Evolutionary conservation across 2,888 invertebrate genomes (phyloP), one percentile per base, ranked within the genome.

Genomic region (Campoletis raptor): DNA sequence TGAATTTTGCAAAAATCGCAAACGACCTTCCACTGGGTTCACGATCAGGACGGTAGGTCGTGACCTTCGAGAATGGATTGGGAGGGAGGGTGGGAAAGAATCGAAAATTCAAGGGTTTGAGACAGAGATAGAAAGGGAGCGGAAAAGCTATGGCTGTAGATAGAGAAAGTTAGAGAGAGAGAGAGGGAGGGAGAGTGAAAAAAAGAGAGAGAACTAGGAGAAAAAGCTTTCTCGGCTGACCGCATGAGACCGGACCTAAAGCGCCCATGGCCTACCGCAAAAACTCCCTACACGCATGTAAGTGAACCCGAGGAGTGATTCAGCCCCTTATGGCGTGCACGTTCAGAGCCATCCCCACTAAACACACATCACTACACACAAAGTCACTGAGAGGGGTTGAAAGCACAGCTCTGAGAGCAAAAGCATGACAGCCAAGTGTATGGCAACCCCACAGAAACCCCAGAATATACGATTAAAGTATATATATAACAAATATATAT

Each of bases 251-350:
- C 76, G 74, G 79, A 84, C 79, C 83, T 82, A 89, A 90, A 90
- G 91, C 89, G 91, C 90, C 91, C 93, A 89, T 93, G 93, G 92
- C 93, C 93, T 93, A 93, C 93, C 93, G 84, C 93, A 93, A 93
- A 85, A 73, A 81, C 54, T 74, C 83, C 90, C 89, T 61, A 67
- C 90, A 90, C 91, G 91, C 90, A 91, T 30, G 40, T 66, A 90
- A 90, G 90, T 89, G 88, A 89, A 78, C 66, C 83, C 74, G 67
- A 81, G 81, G 80, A 73, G 89, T 67, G 74, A 87, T 83, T 85
- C 85, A 70, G 81, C 80, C 85, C 85, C 85, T 72, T 76, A 30
- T 82, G 52, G 73, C 83, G 74, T 81, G 78, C 74, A 79, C 78
- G 81, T 85, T 78, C 83, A 73, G 83, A 76, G 67, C 76, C 57